These are phyloP conservation scores for Sepiola atlantica DNA, from an alignment of 2,888 invertebrate species.

Conservation along the genomic window DNA sequence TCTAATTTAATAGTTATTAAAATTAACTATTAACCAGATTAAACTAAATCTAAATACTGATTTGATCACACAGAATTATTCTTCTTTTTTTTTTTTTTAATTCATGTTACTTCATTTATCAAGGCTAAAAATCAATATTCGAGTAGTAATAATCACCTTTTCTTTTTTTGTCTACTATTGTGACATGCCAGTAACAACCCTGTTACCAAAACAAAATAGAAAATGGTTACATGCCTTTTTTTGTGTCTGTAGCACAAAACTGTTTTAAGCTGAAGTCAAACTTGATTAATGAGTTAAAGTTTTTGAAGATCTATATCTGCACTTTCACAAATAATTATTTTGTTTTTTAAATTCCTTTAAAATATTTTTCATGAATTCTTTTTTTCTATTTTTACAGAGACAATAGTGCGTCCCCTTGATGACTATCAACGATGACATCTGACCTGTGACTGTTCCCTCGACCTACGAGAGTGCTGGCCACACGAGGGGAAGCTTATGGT, in stretches of 20 bases:
- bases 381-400: conserved; percentile 14
- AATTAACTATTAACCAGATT: not conserved
- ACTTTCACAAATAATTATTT: not conserved
- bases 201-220: too few relatives aligned
- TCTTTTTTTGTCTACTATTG: not conserved
- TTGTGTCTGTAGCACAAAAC: not conserved
- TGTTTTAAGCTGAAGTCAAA: not conserved
- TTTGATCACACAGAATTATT: not conserved
- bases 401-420: conserved; percentile 45
- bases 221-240: not conserved
- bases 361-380: not conserved
- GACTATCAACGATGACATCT: conserved; percentile 47
- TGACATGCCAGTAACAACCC: not conserved
- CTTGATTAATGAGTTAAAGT: not conserved
- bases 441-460: conserved; percentile 37
- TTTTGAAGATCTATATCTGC: not conserved
- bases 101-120: not conserved
- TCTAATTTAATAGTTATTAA: too few relatives aligned
- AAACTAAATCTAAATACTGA: not conserved
- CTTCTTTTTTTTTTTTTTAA: not conserved
- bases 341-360: not conserved
- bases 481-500: conserved; percentile 41
- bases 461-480: conserved; percentile 45
- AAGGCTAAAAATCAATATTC: not conserved
- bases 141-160: not conserved